These are phyloP conservation scores for Hemithea aestivaria DNA, from an alignment of 2,888 invertebrate species.

Conservation along the genomic window DNA sequence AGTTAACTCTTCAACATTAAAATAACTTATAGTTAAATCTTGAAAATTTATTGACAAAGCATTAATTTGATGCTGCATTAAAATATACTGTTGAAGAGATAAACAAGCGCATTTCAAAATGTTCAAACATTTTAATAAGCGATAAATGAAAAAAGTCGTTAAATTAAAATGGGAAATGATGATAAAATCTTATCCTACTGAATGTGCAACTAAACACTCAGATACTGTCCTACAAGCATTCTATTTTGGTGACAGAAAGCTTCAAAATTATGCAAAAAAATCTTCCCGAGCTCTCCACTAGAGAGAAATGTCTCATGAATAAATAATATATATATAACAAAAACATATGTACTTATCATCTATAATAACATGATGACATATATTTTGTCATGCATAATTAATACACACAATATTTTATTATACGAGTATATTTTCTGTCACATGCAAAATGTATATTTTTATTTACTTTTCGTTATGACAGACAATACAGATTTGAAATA, in stretches of 20 bases:
- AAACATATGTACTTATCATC: slow-evolving; percentile 31
- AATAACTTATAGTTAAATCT: not conserved
- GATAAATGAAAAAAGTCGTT: slow-evolving; percentile 25
- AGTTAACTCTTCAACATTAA: slow-evolving; percentile 12
- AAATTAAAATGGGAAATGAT: slow-evolving; percentile 12
- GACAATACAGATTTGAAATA: slow-evolving; percentile 7
- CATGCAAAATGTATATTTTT: slow-evolving; percentile 52
- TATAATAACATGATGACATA: slow-evolving; percentile 46
- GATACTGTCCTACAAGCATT: slow-evolving; percentile 42
- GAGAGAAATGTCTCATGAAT: slow-evolving; percentile 61
- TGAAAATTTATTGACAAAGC: too few relatives aligned
- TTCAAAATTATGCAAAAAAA: slow-evolving; percentile 46
- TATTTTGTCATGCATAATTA: slow-evolving; percentile 54
- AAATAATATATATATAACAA: slow-evolving; percentile 38
- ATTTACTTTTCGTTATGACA: slow-evolving; percentile 10
- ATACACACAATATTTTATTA: slow-evolving; percentile 47
- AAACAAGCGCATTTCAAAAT: slow-evolving; percentile 28
- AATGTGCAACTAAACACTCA: slow-evolving; percentile 49
- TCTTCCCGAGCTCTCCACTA: slow-evolving; percentile 78
- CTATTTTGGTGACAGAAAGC: slow-evolving; percentile 67
- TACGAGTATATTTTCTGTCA: slow-evolving; percentile 49
- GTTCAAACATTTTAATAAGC: slow-evolving; percentile 19
- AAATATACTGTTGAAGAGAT: slow-evolving; percentile 22
- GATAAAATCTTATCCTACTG: slow-evolving; percentile 19
- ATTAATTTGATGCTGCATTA: not conserved